Percentiles rank a stretch among this genome's conserved stretches.
Evolutionary conservation across 1,140 invertebrate genomes (phyloP).

Genomic region (Pomacea maculata): DNA sequence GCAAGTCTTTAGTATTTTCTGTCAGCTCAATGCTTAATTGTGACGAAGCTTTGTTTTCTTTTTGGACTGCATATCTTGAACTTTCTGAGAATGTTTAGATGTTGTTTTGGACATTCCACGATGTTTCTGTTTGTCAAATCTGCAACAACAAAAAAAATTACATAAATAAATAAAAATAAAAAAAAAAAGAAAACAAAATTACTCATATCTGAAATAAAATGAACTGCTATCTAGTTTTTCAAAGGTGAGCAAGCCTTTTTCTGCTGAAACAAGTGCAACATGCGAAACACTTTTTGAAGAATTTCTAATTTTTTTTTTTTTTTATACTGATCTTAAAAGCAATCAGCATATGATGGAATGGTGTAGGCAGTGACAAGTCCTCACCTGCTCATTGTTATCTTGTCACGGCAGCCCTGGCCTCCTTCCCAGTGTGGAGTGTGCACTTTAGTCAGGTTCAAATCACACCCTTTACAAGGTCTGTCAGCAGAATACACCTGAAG

Average conservation of each 20-base stretch:
- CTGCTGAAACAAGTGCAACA: no score
- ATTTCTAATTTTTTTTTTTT: no score
- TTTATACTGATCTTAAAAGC: no score
- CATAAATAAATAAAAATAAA: not conserved
- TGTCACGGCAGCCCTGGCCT: slow-evolving; percentile 64
- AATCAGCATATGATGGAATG: no score
- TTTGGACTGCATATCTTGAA: slow-evolving; percentile 34
- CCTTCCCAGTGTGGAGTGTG: slow-evolving; percentile 64
- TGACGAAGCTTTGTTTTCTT: slow-evolving; percentile 48
- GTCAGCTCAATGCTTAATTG: slow-evolving; percentile 16
- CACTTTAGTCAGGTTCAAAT: slow-evolving; percentile 48
- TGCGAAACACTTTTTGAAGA: no score
- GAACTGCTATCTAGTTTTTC: not conserved
- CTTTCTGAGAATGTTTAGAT: slow-evolving; percentile 46
- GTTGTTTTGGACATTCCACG: slow-evolving; percentile 55
- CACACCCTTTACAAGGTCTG: slow-evolving; percentile 58
- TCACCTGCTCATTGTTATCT: slow-evolving; percentile 62
- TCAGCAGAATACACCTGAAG: slow-evolving; percentile 56
- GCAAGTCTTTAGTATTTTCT: no score
- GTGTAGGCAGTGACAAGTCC: not conserved
- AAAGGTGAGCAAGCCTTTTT: not conserved
- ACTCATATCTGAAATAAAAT: not conserved
- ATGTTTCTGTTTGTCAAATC: slow-evolving; percentile 59
- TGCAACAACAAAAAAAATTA: slow-evolving; percentile 34
- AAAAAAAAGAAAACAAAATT: not conserved